These are phyloP conservation scores for Micromussa lordhowensis DNA, from an alignment of 92 coral and sea anemone genomes.

Conservation along the genomic window DNA sequence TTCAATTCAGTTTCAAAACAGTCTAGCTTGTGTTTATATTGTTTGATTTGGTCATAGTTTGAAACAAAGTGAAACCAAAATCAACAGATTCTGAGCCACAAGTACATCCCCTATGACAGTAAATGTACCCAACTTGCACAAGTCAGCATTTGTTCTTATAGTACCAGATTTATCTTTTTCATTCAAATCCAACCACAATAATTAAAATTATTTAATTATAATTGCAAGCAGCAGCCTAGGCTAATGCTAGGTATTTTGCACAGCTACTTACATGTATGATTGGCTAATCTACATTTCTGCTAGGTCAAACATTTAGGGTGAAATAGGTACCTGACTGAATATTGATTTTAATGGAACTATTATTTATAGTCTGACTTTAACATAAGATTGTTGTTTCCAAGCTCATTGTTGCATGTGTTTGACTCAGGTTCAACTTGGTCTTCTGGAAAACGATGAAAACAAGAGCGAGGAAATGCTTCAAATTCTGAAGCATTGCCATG, in stretches of 20 bases:
- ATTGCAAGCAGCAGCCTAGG: too few species aligned
- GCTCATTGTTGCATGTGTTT: conserved; percentile 2
- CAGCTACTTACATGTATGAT: too few species aligned
- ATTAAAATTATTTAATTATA: too few species aligned
- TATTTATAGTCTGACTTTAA: not conserved
- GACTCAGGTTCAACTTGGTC: conserved; percentile 50
- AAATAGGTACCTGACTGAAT: too few species aligned
- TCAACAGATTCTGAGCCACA: too few species aligned
- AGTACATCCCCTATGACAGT: too few species aligned
- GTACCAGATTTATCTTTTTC: conserved; percentile 24
- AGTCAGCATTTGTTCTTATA: conserved; percentile 4
- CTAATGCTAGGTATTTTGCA: too few species aligned
- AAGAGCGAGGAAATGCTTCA: conserved; percentile 54
- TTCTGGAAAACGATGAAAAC: conserved; percentile 54
- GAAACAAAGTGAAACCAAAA: conserved; percentile 12
- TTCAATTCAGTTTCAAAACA: not conserved
- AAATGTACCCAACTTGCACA: conserved; percentile 9
- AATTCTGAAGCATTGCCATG: conserved; percentile 37
- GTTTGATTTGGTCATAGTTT: conserved; percentile 7
- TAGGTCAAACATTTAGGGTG: too few species aligned
- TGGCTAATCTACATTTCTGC: too few species aligned
- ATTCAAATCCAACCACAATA: conserved; percentile 10
- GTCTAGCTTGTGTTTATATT: not conserved
- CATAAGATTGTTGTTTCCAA: conserved; percentile 1
- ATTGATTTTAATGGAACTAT: conserved; percentile 14